phyloP scores from a whole-genome alignment of 2,113 vertebrate genomes.

The Crotophaga sulcirostris region DNA sequence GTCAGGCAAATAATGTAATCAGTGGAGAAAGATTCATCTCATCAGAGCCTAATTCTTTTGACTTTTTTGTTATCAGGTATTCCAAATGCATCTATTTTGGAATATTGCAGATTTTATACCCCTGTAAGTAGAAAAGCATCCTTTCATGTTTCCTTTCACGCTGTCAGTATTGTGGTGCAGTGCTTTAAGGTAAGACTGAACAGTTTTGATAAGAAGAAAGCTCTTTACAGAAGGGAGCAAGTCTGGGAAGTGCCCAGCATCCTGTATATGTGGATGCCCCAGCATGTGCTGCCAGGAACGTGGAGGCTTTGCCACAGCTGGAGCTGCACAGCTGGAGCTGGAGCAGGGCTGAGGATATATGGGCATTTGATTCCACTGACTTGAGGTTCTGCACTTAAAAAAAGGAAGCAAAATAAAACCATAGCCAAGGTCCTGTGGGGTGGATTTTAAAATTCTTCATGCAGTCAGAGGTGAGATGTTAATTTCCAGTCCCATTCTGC shows the following conservation, averaged over 20 bases:
- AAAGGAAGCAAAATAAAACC: background rate
- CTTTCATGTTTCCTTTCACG: background rate
- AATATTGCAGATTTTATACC: background rate
- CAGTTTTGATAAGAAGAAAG: background rate
- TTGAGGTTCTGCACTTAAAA: background rate
- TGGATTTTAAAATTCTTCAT: constrained; percentile 1
- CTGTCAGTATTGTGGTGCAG: background rate
- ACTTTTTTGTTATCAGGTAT: background rate
- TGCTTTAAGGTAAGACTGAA: background rate
- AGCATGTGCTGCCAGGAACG: background rate
- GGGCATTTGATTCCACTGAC: background rate
- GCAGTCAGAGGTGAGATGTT: background rate
- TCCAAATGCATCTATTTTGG: background rate
- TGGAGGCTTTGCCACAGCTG: background rate
- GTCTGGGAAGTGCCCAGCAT: background rate
- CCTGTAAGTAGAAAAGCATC: background rate
- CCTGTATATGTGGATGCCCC: background rate
- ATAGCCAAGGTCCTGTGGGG: background rate
- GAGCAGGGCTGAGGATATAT: background rate
- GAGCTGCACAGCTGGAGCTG: accelerated
- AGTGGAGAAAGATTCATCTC: background rate
- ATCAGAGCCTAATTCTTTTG: background rate
- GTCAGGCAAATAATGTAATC: background rate
- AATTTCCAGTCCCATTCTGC: background rate
- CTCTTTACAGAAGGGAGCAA: background rate